These are phyloP conservation scores for Ichneumon xanthorius DNA, from an alignment of 2,888 invertebrate species.

Conservation along the genomic window DNA sequence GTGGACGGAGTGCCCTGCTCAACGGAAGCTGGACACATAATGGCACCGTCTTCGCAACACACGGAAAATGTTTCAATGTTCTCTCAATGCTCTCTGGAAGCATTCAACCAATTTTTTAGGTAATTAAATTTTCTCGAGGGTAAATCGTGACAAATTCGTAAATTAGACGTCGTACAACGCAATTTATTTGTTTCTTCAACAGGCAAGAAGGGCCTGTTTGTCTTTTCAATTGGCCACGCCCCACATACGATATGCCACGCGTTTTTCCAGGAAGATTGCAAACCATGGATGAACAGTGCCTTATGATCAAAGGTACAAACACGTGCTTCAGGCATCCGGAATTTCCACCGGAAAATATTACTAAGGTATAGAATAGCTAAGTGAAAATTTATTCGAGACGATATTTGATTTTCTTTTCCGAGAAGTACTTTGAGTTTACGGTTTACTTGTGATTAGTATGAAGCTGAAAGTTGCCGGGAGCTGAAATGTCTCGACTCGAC, in stretches of 20 bases:
- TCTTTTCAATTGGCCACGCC: slow-evolving; percentile 36
- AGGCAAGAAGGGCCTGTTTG: slow-evolving; percentile 27
- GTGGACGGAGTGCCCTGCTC: slow-evolving; percentile 1
- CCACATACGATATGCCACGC: slow-evolving; percentile 13
- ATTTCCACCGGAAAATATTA: not conserved
- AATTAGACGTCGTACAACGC: not conserved
- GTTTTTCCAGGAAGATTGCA: slow-evolving; percentile 51
- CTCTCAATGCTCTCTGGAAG: slow-evolving; percentile 58
- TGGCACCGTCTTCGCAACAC: slow-evolving; percentile 43
- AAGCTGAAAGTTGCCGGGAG: slow-evolving; percentile 43
- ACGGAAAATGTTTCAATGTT: slow-evolving; percentile 55
- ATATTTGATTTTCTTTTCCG: not conserved
- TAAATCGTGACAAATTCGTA: not conserved
- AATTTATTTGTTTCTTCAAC: not conserved
- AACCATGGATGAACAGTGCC: slow-evolving; percentile 58
- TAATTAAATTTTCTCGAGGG: not conserved
- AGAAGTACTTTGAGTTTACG: not conserved
- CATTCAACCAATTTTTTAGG: slow-evolving; percentile 54
- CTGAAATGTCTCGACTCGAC: slow-evolving; percentile 41
- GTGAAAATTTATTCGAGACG: not conserved
- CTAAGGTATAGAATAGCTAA: not conserved
- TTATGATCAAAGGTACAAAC: slow-evolving; percentile 47
- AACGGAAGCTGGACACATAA: slow-evolving; percentile 41
- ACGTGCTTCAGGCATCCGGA: not conserved
- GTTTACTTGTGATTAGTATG: slow-evolving; percentile 20